Evolutionary conservation across 2,113 vertebrate genomes (phyloP).

Genomic region (Anoura caudifer): DNA sequence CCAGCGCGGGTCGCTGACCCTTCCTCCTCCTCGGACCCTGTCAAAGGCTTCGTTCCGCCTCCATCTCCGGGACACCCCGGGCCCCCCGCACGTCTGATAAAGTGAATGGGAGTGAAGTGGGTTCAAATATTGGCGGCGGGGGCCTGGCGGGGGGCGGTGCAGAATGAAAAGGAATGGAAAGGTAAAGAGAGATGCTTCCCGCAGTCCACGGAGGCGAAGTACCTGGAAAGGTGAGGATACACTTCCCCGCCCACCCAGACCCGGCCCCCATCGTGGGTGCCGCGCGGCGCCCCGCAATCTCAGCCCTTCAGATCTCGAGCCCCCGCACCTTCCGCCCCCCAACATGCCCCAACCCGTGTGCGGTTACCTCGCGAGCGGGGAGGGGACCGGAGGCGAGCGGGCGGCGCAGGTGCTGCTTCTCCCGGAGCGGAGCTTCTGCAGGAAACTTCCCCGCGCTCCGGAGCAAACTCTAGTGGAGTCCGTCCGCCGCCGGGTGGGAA

Average conservation of each 20-base stretch:
- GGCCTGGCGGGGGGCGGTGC: fast-evolving
- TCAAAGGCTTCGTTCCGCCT: not conserved
- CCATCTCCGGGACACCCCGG: no score
- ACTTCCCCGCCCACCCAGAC: not conserved
- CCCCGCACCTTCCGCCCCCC: not conserved
- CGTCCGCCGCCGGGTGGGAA: not conserved
- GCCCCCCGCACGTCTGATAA: not conserved
- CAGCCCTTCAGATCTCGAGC: no score
- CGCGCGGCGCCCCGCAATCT: not conserved
- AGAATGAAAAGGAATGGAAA: not conserved
- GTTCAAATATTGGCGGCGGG: fast-evolving
- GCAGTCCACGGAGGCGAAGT: not conserved
- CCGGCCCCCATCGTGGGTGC: not conserved
- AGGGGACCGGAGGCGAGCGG: not conserved
- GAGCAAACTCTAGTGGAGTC: conserved; percentile 18
- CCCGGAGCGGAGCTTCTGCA: not conserved
- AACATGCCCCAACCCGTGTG: not conserved
- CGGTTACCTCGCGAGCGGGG: not conserved
- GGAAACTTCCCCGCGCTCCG: conserved; percentile 52
- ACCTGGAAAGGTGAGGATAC: conserved; percentile 13
- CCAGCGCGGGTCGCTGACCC: not conserved
- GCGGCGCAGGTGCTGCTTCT: not conserved
- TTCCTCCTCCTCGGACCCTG: not conserved
- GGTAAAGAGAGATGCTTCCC: not conserved
- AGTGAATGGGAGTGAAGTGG: not conserved